Conservation (phyloP, 1,140 invertebrate genomes). For the Drosophila sp. region DNA sequence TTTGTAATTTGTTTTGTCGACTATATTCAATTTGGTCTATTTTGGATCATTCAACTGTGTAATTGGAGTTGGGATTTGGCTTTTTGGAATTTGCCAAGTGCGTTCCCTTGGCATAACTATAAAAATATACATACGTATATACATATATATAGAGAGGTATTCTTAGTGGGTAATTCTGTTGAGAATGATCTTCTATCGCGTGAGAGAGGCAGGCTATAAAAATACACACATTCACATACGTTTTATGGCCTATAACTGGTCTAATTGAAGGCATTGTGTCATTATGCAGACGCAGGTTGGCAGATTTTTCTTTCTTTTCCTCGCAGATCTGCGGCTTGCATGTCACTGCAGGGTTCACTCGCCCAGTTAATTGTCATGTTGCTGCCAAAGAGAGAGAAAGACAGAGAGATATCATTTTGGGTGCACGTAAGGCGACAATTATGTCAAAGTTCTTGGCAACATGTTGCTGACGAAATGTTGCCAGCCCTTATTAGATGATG, state of each 20-base stretch:
- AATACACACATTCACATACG: conserved; percentile 8
- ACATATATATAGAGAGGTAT: conserved; percentile 11
- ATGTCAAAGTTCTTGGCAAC: conserved; percentile 47
- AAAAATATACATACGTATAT: background rate
- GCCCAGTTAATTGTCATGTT: conserved; percentile 74
- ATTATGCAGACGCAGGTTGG: conserved; percentile 45
- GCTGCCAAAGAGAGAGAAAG: conserved; percentile 31
- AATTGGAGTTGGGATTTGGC: conserved; percentile 58
- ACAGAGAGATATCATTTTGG: conserved; percentile 66
- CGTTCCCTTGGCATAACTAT: conserved; percentile 10
- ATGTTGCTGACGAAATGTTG: conserved; percentile 53
- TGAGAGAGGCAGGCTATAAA: conserved; percentile 38
- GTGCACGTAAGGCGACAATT: conserved; percentile 72
- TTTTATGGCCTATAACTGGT: conserved; percentile 76
- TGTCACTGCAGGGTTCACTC: conserved; percentile 71
- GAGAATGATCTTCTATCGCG: conserved; percentile 64
- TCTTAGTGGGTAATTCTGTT: conserved; percentile 23
- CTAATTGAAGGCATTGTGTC: conserved; percentile 78
- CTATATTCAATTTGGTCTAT: conserved; percentile 69
- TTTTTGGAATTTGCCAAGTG: conserved; percentile 2
- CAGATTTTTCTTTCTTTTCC: conserved; percentile 40
- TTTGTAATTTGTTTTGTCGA: conserved; percentile 28
- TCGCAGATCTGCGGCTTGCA: conserved; percentile 38
- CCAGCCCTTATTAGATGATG: conserved; percentile 44
- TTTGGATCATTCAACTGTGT: conserved; percentile 67